Base-by-base conservation (phyloP, 2,888 invertebrate species). In the Plebejus anna region DNA sequence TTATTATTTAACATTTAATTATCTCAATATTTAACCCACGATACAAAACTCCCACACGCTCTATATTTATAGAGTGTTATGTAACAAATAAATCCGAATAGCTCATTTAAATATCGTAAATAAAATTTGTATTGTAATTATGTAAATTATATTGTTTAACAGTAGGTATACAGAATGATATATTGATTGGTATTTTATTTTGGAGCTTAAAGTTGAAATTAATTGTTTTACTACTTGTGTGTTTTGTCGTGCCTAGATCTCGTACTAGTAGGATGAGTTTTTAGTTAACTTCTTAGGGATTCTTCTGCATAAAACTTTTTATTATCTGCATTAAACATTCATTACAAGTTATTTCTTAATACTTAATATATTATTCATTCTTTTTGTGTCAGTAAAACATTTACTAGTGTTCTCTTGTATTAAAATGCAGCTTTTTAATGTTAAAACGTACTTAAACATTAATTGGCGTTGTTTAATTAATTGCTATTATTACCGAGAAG, bases 11-110 rank as follows among this genome's bases (percentile, higher is more conserved):
- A 66, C 66, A 66, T 36, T 66, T 36, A 66, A 66, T 66, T 66
- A 66, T 66, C 11, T 61, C 32, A 66, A 66, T 66, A 66, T 66
- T 66, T 66, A 66, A 66, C 66, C 66, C 66, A 66, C 66, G 22
- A 22, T 22, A 22, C 22, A 0, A 22, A 9, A 66, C 32, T 66
- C 66, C 66, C 32, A 66, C 66, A 16, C 16, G 1, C 11, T 5
- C 66, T 36, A 16, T 36, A 36, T 66, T 22, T 22, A 66, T 66
- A 66, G 66, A 66, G 66, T 66, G 66, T 66, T 66, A 66, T 32
- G 66, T 66, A 66, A 66, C 66, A 66, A 66, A 28, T 61, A 28
- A 61, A 66, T 66, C 32, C 4, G 16, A 66, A 66, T 32, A 32
- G 11, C 32, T 66, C 3, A 66, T 66, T 66, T 66, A 32, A 36